Base-by-base conservation (phyloP, 1,140 invertebrate genomes). In the Chionoecetes opilio region DNA sequence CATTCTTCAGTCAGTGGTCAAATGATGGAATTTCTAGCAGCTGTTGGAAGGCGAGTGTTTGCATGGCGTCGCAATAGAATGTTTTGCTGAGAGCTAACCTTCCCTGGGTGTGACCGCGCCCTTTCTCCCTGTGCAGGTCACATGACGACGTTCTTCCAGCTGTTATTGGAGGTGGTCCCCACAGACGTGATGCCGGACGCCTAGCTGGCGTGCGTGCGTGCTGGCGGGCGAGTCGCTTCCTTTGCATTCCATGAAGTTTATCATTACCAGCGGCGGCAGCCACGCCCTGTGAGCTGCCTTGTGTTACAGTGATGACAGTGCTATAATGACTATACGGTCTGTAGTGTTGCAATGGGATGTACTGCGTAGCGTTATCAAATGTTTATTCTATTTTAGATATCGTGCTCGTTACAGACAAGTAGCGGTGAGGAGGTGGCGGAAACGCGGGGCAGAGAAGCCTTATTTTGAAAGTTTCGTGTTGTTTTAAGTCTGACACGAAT, bases 141-240 rank as follows among this genome's bases (percentile, higher is more conserved):
- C 97, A 97, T 99, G 96, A 99, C 99, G 95, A 98, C 98, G 96
- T 99, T 99, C 97, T 98, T 99, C 96, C 99, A 99, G 97, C 98
- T 99, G 97, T 97, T 99, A 96, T 97, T 99, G 96, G 98, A 99
- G 97, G 99, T 99, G 95, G 99, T 99, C 92, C 99, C 99, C 96
- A 99, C 99, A 95, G 95, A 96, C 85, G 53, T 94, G 32, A 96
- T 96, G 82, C 96, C 96, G 9, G 96, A 96, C 63, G 91, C 96
- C 34, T 96, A 82, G 32, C 41, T 17, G 26, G 37, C 38, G 41
- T 29, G 6, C n/a, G 34, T 35, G n/a, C 6, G 34, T 17, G 34
- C 41, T 82, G 34, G 14, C 46, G 38, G 84, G 11, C 82, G 53
- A 87, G 37, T 35, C 35, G 53, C 85, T 46, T 53, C 93, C 86